These are phyloP conservation scores for Stegophylla sp. DNA, from an alignment of 2,888 invertebrate species.

Conservation along the genomic window DNA sequence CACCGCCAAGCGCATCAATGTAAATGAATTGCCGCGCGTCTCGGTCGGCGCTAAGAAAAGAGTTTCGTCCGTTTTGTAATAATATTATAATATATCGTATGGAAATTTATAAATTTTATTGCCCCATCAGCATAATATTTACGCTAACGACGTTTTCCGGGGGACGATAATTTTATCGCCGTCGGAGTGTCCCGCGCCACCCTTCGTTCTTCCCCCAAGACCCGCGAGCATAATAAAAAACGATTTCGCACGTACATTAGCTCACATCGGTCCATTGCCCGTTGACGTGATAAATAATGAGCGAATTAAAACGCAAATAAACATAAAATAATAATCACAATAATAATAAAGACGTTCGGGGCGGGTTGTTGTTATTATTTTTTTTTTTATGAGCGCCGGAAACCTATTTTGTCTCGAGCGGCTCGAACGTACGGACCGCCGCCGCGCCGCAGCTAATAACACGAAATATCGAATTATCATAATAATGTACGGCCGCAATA, in stretches of 20 bases:
- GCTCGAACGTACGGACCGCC: too few species aligned
- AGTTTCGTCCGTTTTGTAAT: too few species aligned
- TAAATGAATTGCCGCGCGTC: constrained; percentile 1
- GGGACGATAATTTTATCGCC: not conserved
- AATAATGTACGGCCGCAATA: too few species aligned
- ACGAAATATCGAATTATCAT: too few species aligned
- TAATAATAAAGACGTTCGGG: too few species aligned
- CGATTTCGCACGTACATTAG: not conserved
- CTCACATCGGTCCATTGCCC: not conserved
- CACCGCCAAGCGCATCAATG: not conserved
- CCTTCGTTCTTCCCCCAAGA: not conserved
- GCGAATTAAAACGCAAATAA: not conserved
- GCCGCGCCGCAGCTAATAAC: too few species aligned
- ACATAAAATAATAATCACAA: too few species aligned
- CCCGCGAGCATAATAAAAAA: not conserved
- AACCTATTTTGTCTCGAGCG: too few species aligned
- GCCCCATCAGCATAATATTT: not conserved
- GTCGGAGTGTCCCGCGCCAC: too few species aligned
- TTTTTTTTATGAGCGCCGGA: too few species aligned
- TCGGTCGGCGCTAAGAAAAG: not conserved
- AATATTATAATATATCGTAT: too few species aligned
- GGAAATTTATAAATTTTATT: not conserved
- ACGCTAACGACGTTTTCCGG: not conserved
- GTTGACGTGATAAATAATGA: not conserved
- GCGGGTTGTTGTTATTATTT: too few species aligned